phyloP scores from a whole-genome alignment of 1,140 invertebrate genomes.

The Armadillidium nasatum region DNA sequence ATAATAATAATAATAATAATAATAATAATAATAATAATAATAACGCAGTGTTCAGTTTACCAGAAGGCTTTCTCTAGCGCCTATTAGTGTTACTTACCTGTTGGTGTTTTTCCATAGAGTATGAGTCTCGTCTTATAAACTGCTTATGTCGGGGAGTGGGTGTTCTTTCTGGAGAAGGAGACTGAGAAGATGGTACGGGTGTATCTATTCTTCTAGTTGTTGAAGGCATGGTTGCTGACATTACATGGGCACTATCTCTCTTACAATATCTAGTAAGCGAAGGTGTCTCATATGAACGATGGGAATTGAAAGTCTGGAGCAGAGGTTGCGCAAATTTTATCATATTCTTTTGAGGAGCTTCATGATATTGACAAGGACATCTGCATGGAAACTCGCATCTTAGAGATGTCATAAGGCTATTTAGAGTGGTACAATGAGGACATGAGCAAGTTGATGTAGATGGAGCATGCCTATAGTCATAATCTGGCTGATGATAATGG shows the following conservation, averaged over 20 bases:
- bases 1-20: no score
- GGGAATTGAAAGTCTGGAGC: constrained; percentile 32
- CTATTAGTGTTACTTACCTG: background rate
- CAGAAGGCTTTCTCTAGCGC: background rate
- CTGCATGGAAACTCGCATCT: constrained; percentile 21
- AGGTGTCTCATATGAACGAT: constrained; percentile 24
- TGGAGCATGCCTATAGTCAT: background rate
- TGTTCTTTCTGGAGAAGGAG: background rate
- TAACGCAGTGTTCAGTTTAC: background rate
- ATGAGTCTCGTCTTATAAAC: background rate
- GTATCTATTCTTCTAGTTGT: background rate
- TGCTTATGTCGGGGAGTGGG: background rate
- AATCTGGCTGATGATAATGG: background rate
- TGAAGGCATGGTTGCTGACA: no score
- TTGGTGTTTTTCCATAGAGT: background rate
- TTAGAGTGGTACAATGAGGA: constrained; percentile 31
- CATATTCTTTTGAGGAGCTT: background rate
- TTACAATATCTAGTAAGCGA: background rate
- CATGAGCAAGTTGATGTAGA: constrained; percentile 12
- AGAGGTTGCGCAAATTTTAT: constrained; percentile 13
- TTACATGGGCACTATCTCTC: background rate
- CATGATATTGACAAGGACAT: constrained; percentile 25
- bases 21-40: no score
- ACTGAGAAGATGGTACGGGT: background rate
- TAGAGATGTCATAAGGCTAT: constrained; percentile 27